Conservation (phyloP, 1,140 invertebrate species). For the Ceratina australensis region DNA sequence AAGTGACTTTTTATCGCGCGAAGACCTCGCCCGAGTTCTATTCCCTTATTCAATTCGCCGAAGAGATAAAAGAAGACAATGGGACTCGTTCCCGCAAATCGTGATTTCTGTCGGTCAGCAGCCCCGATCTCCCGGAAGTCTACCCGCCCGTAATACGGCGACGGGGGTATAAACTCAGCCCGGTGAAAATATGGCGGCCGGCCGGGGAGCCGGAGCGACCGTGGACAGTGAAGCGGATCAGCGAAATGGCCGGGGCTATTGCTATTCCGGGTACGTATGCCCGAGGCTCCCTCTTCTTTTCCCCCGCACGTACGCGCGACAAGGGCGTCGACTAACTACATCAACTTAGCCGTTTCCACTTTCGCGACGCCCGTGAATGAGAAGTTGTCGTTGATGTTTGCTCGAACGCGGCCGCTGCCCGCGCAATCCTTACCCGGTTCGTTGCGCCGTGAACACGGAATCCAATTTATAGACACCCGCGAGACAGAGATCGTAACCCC, state of each 20-base stretch:
- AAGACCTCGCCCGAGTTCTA: too few species aligned
- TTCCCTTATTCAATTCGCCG: neutral
- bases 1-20: too few species aligned
- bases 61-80: neutral
- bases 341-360: slow-evolving; percentile 3
- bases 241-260: slow-evolving; percentile 45
- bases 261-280: slow-evolving; percentile 47
- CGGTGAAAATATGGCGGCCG: slow-evolving; percentile 43
- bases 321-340: slow-evolving; percentile 38
- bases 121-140: slow-evolving; percentile 14
- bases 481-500: too few species aligned
- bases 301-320: slow-evolving; percentile 15
- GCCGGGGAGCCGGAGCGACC: neutral
- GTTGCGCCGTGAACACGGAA: neutral
- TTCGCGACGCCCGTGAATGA: slow-evolving; percentile 28
- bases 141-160: slow-evolving; percentile 18
- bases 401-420: too few species aligned
- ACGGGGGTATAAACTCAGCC: slow-evolving; percentile 35
- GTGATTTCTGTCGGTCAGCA: neutral
- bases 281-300: slow-evolving; percentile 35
- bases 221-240: slow-evolving; percentile 31
- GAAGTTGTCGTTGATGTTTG: slow-evolving; percentile 14
- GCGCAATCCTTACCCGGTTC: neutral
- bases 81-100: neutral
- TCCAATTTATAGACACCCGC: neutral